Percentiles rank a stretch among this genome's conserved stretches.
These are phyloP conservation scores for cattle (Bos taurus) DNA, from an alignment of 2,113 vertebrate genomes.

Conservation along the genomic window DNA sequence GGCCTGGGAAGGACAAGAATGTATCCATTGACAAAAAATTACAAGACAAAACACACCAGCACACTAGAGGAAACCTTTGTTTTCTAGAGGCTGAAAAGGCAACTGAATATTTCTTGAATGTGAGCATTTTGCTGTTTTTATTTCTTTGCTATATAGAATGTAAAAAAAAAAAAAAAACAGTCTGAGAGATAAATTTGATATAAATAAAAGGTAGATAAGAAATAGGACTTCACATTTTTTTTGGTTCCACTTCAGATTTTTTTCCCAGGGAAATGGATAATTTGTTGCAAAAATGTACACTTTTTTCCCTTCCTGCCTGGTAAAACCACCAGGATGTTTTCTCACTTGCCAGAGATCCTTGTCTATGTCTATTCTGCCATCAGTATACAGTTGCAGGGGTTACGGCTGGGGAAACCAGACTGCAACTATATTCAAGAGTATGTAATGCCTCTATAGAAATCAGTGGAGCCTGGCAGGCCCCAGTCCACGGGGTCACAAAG, in stretches of 20 bases:
- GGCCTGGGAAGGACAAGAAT: background rate
- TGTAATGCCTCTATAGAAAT: background rate
- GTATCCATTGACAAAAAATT: background rate
- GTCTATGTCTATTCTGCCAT: background rate
- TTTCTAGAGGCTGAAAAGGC: background rate
- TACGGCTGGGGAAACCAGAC: background rate
- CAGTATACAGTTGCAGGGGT: too few relatives aligned
- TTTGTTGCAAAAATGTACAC: background rate
- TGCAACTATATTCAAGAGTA: rapidly evolving
- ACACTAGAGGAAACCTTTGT: background rate
- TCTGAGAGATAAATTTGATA: background rate
- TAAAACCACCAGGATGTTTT: background rate
- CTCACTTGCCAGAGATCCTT: background rate
- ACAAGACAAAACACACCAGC: background rate
- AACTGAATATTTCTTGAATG: background rate
- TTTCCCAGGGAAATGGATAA: background rate
- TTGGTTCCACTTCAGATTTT: background rate
- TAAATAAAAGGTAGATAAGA: background rate
- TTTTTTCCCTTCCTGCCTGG: background rate
- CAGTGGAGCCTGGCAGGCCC: background rate
- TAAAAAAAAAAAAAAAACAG: background rate
- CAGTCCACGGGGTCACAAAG: background rate
- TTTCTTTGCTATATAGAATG: background rate
- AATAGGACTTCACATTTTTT: background rate
- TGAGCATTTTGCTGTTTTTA: background rate